Evolutionary conservation across 1,140 invertebrate species (phyloP), one percentile per base, ranked within the genome.

Genomic region (Ips nitidus): DNA sequence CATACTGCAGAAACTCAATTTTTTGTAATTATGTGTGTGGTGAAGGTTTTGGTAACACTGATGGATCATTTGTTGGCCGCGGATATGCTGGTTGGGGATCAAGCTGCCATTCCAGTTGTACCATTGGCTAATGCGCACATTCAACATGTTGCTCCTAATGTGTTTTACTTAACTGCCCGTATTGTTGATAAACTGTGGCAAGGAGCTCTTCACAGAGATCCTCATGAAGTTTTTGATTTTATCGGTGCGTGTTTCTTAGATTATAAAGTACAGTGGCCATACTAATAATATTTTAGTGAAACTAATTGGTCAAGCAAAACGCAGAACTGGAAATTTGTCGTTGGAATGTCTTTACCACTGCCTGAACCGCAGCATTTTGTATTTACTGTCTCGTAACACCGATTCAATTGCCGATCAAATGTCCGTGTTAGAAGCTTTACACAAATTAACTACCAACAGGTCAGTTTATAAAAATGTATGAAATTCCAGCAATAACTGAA

Each of bases 121-220:
- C 90, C 90, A 40, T 85, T 90, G 2, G 86, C 92, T 0, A 92
- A 90, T 70, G 91, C 92, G 22, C 90, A 90, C 50, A 88, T 87
- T 6, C 89, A 92, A 52, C 90, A 95, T 79, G 91, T 96, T 66
- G 90, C 93, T 0, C 87, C 86, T 4, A 98, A 97, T 83, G 93
- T 98, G 0, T 97, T 95, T 78, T 97, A 98, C 77, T 86, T 98
- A 65, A 91, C 94, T 0, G 91, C 94, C 1, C 85, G 97, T 73
- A 88, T 98, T 47, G 96, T 99, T 2, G 97, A 99, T 78, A 98
- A 98, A 83, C 83, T 99, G 55, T 99, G 97, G 97, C 94, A 98
- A 83, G 95, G 94, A 6, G 87, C 91, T 56, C 83, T 96, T 53
- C 89, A 88, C 0, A 91, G 94, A 80, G 94, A 98, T 81, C 91